Base-by-base conservation (phyloP, 2,888 invertebrate species). In the Chaitophorus viminalis region DNA sequence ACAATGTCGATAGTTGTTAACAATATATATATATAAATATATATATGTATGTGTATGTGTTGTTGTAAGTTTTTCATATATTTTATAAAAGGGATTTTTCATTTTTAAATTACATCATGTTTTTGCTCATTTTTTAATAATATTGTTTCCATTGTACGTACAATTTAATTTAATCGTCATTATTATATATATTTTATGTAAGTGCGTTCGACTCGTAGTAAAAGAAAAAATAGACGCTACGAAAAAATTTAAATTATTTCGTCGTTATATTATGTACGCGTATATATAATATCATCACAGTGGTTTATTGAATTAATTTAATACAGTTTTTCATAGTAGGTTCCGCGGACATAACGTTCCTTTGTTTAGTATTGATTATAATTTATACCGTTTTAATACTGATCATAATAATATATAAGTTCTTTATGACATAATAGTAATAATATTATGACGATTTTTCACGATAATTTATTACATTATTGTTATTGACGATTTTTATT, bases 291-390 rank as follows among this genome's bases (percentile, higher is more conserved):
- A n/a, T 17, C n/a, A n/a, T n/a, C n/a, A n/a, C n/a, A 17, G 60
- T 25, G 4, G 21, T 60, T 60, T 60, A 78, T 78, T 33, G 11
- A 78, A 78, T 78, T 78, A 78, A 78, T 78, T 46, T 46, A 46
- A 33, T 33, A 25, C 33, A 60, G 21, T 25, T 54, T 31, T 52
- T 77, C 31, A 39, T 60, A 60, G 60, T 33, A 33, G n/a, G n/a
- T n/a, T n/a, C 25, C 25, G 14, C 25, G 54, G 25, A 14, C 6
- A 14, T 33, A 78, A 78, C 54, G 78, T 14, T 31, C 31, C 54
- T 60, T 78, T 33, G 78, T 78, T 78, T 33, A 60, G 31, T 78
- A 54, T 54, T 31, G 31, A 54, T 78, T 33, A n/a, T n/a, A 78
- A 54, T 60, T 33, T 25, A 25, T 33, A 78, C 54, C 52, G 21